Base-by-base conservation (phyloP, 2,113 vertebrate genomes). In the Poicephalus meyeri region DNA sequence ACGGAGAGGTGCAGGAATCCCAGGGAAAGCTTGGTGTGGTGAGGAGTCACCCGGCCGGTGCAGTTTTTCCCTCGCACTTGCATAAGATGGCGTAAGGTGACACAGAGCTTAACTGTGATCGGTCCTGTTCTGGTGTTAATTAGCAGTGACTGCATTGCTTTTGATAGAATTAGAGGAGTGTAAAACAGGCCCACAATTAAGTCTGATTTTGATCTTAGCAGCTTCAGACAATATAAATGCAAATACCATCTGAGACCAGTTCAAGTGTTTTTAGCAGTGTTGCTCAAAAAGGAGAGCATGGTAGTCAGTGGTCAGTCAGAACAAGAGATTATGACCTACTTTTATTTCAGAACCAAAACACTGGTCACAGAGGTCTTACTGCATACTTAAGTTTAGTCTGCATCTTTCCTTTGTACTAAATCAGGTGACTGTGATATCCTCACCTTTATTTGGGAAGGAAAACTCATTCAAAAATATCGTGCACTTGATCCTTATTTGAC, bases 151-250 rank as follows among this genome's bases (percentile, higher is more conserved):
- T 86, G 63, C 91, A 88, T 90, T 0, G 2, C 86, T 83, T 90
- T 47, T 86, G 88, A 66, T 74, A 89, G 60, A 86, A 69, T 96
- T 82, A 94, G 37, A 80, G 64, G 49, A 79, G 50, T 49, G 41
- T 88, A 19, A 91, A 86, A 71, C n/a, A 80, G 42, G n/a, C 37
- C 65, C 29, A 23, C 79, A 86, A 56, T 94, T 94, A 94, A 94
- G 33, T 65, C 83, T 71, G 88, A 93, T 93, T 95, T 94, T 94
- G 92, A 94, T 96, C 93, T 94, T 65, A 52, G 64, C 60, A 91
- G 64, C 79, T 93, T 94, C 72, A 91, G 76, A 91, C 80, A 64
- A 60, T 85, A 79, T 47, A 92, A 91, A 72, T 70, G 80, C 69
- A 87, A 91, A 87, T 90, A 20, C 9, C 3, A 9, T 39, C 89